These are phyloP conservation scores for Lophura nycthemera DNA, from an alignment of 2,113 vertebrate species.

Conservation along the genomic window DNA sequence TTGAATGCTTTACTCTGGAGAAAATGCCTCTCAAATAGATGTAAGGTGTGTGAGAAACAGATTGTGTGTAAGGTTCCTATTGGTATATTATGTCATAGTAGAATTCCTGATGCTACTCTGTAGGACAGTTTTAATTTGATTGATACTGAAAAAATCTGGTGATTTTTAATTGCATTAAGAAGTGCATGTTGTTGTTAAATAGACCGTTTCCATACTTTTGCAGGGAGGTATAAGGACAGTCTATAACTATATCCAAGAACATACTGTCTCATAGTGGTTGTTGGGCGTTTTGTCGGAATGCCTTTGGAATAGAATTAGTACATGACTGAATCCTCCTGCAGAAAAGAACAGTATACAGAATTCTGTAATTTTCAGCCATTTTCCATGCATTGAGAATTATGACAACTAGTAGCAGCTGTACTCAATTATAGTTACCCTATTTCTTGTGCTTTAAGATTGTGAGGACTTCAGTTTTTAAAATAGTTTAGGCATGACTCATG, in stretches of 20 bases:
- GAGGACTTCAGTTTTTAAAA: background rate
- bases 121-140: background rate
- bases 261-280: background rate
- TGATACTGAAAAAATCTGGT: fast-evolving
- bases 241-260: background rate
- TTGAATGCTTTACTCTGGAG: background rate
- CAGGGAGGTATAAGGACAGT: background rate
- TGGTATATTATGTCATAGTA: background rate
- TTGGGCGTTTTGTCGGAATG: background rate
- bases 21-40: background rate
- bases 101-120: background rate
- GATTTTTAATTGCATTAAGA: background rate
- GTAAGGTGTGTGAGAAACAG: background rate
- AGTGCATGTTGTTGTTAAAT: background rate
- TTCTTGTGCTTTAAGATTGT: background rate
- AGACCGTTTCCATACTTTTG: background rate
- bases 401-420: background rate
- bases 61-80: background rate
- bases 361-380: background rate
- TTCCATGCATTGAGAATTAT: background rate
- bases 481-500: background rate
- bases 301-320: background rate
- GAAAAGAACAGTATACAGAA: background rate
- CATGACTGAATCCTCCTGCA: background rate
- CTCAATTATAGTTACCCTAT: background rate